phyloP scores from a whole-genome alignment of 2,888 invertebrate species.

The Cataglyphis cursor region DNA sequence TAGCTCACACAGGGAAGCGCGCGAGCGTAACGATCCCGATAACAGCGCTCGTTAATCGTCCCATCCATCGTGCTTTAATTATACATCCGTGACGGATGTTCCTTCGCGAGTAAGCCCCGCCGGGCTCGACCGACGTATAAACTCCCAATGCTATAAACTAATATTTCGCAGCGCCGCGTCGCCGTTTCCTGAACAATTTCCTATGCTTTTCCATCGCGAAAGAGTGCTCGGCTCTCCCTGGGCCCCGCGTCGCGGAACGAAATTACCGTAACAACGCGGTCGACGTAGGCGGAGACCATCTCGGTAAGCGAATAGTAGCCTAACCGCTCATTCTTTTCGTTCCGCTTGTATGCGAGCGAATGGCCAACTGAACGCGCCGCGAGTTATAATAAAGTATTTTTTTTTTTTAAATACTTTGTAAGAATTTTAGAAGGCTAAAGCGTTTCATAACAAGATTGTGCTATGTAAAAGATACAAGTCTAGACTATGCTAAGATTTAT shows the following conservation, averaged over 20 bases:
- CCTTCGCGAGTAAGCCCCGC: conserved; percentile 37
- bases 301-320: conserved; percentile 45
- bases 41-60: conserved; percentile 60
- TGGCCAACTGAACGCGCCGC: background rate
- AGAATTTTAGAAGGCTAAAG: background rate
- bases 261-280: conserved; percentile 51
- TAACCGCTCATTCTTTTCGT: conserved; percentile 42
- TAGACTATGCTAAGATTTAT: background rate
- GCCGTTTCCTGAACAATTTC: conserved; percentile 52
- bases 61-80: conserved; percentile 65
- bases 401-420: background rate
- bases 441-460: background rate
- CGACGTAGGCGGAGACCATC: conserved; percentile 51
- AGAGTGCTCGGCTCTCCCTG: conserved; percentile 38
- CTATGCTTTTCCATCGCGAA: conserved; percentile 49
- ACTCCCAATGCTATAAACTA: conserved; percentile 55
- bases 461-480: background rate
- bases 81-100: conserved; percentile 64
- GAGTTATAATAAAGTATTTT: background rate
- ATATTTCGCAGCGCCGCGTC: conserved; percentile 51
- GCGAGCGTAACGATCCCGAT: conserved; percentile 61
- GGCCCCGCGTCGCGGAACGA: conserved; percentile 36
- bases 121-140: conserved; percentile 40
- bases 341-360: conserved; percentile 19
- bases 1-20: background rate